Conservation (phyloP, 2,113 vertebrate genomes). For the Pogonocichla stellata region DNA sequence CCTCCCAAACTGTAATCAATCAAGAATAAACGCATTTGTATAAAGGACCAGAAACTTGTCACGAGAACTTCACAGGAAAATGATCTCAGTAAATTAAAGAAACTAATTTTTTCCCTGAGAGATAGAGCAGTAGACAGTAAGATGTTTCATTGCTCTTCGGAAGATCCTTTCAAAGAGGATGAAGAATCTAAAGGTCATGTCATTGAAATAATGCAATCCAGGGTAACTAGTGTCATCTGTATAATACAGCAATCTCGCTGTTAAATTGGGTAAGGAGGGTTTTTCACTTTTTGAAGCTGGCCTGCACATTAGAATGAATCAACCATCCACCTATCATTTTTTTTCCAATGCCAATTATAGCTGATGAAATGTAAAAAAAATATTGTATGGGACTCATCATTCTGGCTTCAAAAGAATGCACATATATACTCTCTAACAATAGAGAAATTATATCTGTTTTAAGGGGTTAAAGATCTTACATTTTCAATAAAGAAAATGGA, state of each 20-base stretch:
- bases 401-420: not conserved
- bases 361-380: not conserved
- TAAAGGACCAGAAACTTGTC: slow-evolving; percentile 18
- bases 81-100: slow-evolving; percentile 44
- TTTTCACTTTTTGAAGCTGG: not conserved
- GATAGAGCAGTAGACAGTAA: not conserved
- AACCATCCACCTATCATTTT: not conserved
- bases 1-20: slow-evolving; percentile 5
- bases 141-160: slow-evolving; percentile 14
- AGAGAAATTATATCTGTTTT: not conserved
- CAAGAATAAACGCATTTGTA: slow-evolving; percentile 27
- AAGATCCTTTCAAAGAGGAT: slow-evolving; percentile 23
- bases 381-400: not conserved
- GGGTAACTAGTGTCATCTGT: slow-evolving; percentile 5
- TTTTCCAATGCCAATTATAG: not conserved
- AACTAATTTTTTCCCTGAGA: not conserved
- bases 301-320: not conserved
- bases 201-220: slow-evolving; percentile 26
- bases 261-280: not conserved
- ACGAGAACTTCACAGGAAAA: not conserved
- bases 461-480: not conserved
- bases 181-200: slow-evolving; percentile 54
- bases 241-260: not conserved
- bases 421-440: not conserved
- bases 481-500: not conserved